These are phyloP conservation scores for Zaprionus capensis DNA, from an alignment of 1,140 invertebrate genomes.

Conservation along the genomic window DNA sequence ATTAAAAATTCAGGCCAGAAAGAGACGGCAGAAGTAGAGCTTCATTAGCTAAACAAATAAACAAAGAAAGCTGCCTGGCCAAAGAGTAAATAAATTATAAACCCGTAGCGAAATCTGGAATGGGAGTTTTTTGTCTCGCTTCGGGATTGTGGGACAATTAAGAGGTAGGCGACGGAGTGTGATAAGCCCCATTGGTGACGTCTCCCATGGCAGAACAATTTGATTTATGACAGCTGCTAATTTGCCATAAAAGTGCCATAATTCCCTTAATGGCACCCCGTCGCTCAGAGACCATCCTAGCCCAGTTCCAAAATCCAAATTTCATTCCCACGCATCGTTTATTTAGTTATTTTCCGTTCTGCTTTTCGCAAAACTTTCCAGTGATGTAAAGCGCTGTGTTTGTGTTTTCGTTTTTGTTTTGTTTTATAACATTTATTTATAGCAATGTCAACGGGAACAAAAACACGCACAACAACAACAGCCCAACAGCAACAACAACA, in stretches of 20 bases:
- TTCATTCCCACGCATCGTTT: constrained; percentile 1
- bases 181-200: neutral
- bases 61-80: constrained; percentile 39
- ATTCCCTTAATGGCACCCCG: neutral
- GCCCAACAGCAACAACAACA: constrained; percentile 11
- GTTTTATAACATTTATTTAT: constrained; percentile 38
- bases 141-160: neutral
- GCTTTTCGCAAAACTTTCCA: constrained; percentile 53
- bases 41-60: constrained; percentile 56
- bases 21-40: constrained; percentile 7
- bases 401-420: constrained; percentile 12
- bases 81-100: constrained; percentile 21
- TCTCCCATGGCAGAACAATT: neutral
- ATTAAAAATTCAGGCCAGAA: constrained; percentile 48
- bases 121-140: too few species aligned
- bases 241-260: neutral
- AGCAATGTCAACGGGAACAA: constrained; percentile 27
- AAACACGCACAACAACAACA: constrained; percentile 10
- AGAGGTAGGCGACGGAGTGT: neutral
- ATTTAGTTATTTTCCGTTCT: constrained; percentile 7
- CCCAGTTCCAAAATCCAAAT: neutral
- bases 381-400: constrained; percentile 12
- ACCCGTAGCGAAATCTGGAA: neutral
- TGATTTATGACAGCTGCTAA: neutral
- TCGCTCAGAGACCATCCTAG: neutral